These are phyloP conservation scores for Liolophura sinensis DNA, from an alignment of 1,140 invertebrate species.

Conservation along the genomic window DNA sequence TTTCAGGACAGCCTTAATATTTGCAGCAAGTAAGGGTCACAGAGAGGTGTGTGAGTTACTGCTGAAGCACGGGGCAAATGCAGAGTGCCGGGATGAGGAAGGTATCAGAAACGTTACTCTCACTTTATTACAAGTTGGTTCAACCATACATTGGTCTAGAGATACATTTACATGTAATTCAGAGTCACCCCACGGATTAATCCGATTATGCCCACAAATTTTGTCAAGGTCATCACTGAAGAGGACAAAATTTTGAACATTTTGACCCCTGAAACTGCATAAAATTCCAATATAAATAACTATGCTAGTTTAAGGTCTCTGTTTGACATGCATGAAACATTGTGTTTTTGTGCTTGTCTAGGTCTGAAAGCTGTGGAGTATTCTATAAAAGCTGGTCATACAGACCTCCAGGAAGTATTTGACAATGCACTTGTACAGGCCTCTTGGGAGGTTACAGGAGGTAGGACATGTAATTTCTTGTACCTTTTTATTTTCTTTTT, in stretches of 20 bases:
- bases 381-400: slow-evolving; percentile 35
- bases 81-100: slow-evolving; percentile 26
- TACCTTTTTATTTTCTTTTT: too few species aligned
- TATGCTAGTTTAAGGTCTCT: neutral
- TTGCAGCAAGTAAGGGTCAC: slow-evolving; percentile 49
- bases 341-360: slow-evolving; percentile 11
- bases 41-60: slow-evolving; percentile 45
- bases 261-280: too few species aligned
- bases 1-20: slow-evolving; percentile 47
- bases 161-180: too few species aligned
- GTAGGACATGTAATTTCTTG: too few species aligned
- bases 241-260: too few species aligned
- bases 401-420: slow-evolving; percentile 37
- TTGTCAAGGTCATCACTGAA: too few species aligned
- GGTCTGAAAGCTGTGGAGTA: slow-evolving; percentile 41
- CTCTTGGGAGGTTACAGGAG: slow-evolving; percentile 33
- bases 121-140: too few species aligned
- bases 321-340: too few species aligned
- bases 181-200: too few species aligned
- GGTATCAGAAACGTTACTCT: slow-evolving; percentile 4
- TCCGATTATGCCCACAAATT: too few species aligned
- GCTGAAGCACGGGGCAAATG: slow-evolving; percentile 42
- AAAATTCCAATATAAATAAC: too few species aligned
- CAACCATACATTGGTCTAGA: too few species aligned
- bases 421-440: slow-evolving; percentile 34